These are phyloP conservation scores for Paratilapia polleni DNA, from an alignment of 2,113 vertebrate genomes.

Conservation along the genomic window DNA sequence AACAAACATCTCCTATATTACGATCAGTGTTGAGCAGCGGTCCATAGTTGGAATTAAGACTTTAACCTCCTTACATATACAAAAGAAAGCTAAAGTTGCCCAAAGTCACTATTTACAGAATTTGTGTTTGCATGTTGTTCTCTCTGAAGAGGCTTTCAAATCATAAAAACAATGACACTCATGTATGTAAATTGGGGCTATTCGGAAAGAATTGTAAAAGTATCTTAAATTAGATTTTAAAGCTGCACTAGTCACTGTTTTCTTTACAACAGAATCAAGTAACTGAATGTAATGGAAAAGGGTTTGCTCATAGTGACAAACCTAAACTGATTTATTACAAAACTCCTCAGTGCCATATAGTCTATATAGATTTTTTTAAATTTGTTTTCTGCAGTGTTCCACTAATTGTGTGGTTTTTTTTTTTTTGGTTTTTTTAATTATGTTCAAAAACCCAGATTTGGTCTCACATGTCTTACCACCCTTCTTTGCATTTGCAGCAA, in stretches of 20 bases:
- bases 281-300: not conserved
- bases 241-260: too few relatives aligned
- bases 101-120: constrained; percentile 15
- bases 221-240: not conserved
- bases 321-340: not conserved
- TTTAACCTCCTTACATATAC: constrained; percentile 26
- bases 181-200: not conserved
- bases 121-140: constrained; percentile 2
- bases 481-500: not conserved
- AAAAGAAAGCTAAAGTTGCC: constrained; percentile 24
- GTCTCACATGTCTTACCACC: not conserved
- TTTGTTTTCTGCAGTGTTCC: not conserved
- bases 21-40: constrained; percentile 14
- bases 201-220: not conserved
- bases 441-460: not conserved
- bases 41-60: constrained; percentile 36
- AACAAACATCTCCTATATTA: constrained; percentile 61
- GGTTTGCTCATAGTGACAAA: not conserved
- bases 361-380: not conserved
- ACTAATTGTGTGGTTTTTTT: too few relatives aligned
- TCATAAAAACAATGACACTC: not conserved
- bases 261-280: not conserved
- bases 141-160: not conserved
- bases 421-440: not conserved
- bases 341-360: not conserved